Conservation (phyloP, 2,797 vertebrate genomes). For the Pseudochirops corinnae region DNA sequence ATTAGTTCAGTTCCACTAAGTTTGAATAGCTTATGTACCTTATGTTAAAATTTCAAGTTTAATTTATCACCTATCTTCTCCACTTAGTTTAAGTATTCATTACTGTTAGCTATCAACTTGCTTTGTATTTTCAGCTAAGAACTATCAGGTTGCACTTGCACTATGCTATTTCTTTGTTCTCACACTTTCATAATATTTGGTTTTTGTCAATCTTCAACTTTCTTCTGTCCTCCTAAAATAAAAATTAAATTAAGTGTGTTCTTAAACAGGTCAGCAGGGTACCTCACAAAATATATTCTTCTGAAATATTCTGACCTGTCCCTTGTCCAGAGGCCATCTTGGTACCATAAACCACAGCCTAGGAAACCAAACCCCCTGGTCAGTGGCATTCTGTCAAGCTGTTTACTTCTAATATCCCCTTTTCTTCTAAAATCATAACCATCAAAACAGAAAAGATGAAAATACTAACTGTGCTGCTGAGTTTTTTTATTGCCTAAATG, state of each 20-base stretch:
- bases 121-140: background rate
- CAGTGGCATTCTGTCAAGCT: background rate
- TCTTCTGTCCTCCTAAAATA: background rate
- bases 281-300: background rate
- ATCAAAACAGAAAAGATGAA: background rate
- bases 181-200: background rate
- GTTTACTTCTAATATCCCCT: background rate
- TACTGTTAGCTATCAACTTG: background rate
- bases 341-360: background rate
- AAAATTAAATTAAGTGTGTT: background rate
- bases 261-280: background rate
- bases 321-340: background rate
- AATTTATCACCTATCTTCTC: background rate
- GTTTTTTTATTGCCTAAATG: background rate
- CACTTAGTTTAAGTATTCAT: background rate
- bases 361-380: background rate
- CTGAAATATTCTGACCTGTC: background rate
- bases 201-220: background rate
- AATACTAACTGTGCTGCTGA: background rate
- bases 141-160: background rate
- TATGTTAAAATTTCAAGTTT: background rate
- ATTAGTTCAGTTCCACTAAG: background rate
- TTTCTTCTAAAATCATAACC: background rate
- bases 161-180: background rate
- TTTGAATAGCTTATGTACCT: background rate